A percentile compares a stretch with the other conserved stretches of the same genome.
phyloP scores from a whole-genome alignment of 2,113 vertebrate genomes.

The Elgaria multicarinata region DNA sequence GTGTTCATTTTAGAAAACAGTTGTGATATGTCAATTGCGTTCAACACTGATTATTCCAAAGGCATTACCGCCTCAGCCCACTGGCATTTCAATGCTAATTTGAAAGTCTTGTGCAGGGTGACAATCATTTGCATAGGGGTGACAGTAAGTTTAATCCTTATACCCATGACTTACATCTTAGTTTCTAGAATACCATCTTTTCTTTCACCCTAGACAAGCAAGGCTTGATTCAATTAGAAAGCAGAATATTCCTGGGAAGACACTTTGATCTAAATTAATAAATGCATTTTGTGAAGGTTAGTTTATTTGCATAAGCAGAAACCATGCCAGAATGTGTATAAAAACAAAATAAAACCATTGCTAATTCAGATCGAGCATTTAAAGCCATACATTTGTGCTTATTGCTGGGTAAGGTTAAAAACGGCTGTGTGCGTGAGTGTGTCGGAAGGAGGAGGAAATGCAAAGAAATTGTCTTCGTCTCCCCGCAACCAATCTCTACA shows the following conservation, averaged over 20 bases:
- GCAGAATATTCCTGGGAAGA: slow-evolving; percentile 50
- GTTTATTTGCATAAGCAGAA: slow-evolving; percentile 53
- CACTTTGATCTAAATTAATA: slow-evolving; percentile 33
- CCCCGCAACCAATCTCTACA: slow-evolving; percentile 32
- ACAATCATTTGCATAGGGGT: slow-evolving; percentile 67
- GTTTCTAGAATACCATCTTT: slow-evolving; percentile 61
- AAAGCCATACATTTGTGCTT: slow-evolving; percentile 37
- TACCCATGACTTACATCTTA: slow-evolving; percentile 51
- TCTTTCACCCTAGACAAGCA: slow-evolving; percentile 29
- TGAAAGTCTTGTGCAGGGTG: slow-evolving; percentile 51
- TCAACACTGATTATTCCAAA: slow-evolving; percentile 61
- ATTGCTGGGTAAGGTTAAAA: not conserved
- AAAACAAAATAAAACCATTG: not conserved
- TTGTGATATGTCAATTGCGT: slow-evolving; percentile 52
- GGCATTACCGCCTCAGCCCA: slow-evolving; percentile 53
- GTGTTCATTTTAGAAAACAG: slow-evolving; percentile 48
- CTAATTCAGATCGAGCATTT: slow-evolving; percentile 47
- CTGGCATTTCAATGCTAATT: slow-evolving; percentile 67
- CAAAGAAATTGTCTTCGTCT: not conserved
- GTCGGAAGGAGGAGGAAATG: slow-evolving; percentile 5
- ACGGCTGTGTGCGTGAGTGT: not conserved
- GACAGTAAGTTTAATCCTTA: slow-evolving; percentile 62
- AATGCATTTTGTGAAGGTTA: slow-evolving; percentile 39
- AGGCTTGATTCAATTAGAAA: slow-evolving; percentile 59
- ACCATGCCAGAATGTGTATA: slow-evolving; percentile 36